Conservation (phyloP, 2,888 invertebrate species). For the Pasiphila rectangulata region DNA sequence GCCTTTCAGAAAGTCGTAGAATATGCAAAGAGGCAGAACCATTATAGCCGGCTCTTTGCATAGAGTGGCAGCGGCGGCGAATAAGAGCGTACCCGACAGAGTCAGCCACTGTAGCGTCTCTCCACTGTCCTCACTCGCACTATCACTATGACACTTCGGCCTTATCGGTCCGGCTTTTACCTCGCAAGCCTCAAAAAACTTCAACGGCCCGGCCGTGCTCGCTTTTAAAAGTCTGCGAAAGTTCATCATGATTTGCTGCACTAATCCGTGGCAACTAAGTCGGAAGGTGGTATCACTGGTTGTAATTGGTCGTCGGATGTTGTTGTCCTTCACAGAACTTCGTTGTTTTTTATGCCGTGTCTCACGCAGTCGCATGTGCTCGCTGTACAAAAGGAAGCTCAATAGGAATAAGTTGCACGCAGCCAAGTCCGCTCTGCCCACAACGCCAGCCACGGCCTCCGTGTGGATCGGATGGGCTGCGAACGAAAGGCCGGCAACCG, state of each 20-base stretch:
- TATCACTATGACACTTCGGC: constrained; percentile 65
- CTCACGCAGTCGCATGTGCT: constrained; percentile 86
- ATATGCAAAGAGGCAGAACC: constrained; percentile 92
- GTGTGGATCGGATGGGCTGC: constrained; percentile 98
- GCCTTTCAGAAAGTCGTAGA: constrained; percentile 89
- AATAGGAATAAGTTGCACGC: constrained; percentile 95
- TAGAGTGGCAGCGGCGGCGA: constrained; percentile 91
- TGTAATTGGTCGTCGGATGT: constrained; percentile 49
- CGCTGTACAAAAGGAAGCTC: constrained; percentile 91
- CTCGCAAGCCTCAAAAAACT: constrained; percentile 62
- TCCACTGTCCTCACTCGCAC: constrained; percentile 68
- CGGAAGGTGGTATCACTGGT: constrained; percentile 61
- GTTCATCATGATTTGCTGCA: constrained; percentile 71
- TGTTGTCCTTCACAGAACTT: constrained; percentile 54
- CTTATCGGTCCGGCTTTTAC: constrained; percentile 54
- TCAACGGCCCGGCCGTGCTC: constrained; percentile 65
- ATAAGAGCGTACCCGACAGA: constrained; percentile 81
- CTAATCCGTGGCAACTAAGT: constrained; percentile 67
- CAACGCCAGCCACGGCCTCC: constrained; percentile 97
- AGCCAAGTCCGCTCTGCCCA: constrained; percentile 96
- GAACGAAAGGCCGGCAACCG: constrained; percentile 91
- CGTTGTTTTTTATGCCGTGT: constrained; percentile 60
- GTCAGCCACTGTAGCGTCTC: constrained; percentile 79
- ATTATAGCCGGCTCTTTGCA: constrained; percentile 98
- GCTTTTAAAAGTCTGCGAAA: constrained; percentile 66